Base-by-base conservation (phyloP, 1,140 invertebrate genomes). In the Cydia splendana region DNA sequence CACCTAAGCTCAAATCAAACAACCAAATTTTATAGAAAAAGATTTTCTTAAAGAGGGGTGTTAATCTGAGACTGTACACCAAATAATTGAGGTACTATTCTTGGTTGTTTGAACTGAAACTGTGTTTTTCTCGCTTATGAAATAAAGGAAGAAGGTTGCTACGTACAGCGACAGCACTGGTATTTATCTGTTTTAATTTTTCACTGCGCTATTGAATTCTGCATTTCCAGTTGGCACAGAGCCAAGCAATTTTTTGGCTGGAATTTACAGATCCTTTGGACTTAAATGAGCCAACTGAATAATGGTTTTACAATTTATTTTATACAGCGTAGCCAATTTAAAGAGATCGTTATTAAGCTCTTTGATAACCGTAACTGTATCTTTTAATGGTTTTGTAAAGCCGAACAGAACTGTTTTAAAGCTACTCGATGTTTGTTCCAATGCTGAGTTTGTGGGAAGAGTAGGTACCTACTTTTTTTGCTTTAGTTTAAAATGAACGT, bases 141-240 rank as follows among this genome's bases (percentile, higher is more conserved):
- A 24, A 62, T 62, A 62, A 62, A 62, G 18, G 4, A 24, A 62
- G 57, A 62, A 18, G 5, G 1, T 57, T 24, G 20, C 10, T 62
- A 62, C 18, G 20, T 62, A 71, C 67, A 38, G 67, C 34, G 67
- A 71, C 38, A 71, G 38, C 9, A 71, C 67, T 71, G 45, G 67
- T 71, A 71, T 71, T 71, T 71, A 71, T 71, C 34, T 71, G 67
- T 71, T 71, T 71, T 71, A 45, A 71, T 71, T 71, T 71, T 71
- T 71, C 67, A 71, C 67, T 71, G 67, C 67, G 10, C 67, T 71
- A 71, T 71, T 71, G 67, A 71, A 71, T 71, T 71, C 67, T 71
- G 67, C 67, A 71, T 71, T 71, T 42, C 34, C 67, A 71, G 67
- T 71, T 71, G 67, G 67, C 30, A 45, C 34, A 18, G 30, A 38